These are phyloP conservation scores for Entomobrya multifasciata DNA, from an alignment of 2,888 invertebrate genomes.

Conservation along the genomic window DNA sequence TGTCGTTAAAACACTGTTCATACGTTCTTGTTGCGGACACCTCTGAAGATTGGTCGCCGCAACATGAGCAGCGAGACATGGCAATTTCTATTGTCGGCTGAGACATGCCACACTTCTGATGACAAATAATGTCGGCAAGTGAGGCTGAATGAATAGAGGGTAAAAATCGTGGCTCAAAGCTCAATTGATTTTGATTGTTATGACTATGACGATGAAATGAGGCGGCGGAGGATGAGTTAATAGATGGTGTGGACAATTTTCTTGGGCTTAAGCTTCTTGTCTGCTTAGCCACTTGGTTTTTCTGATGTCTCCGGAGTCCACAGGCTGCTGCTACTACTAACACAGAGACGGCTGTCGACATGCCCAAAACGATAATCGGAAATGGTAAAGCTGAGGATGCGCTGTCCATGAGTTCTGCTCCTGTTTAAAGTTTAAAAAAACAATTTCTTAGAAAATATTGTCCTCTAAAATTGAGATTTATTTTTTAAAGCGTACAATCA, in stretches of 20 bases:
- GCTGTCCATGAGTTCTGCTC: slow-evolving; percentile 76
- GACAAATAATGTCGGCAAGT: slow-evolving; percentile 68
- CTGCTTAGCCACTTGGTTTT: slow-evolving; percentile 73
- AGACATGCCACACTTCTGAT: slow-evolving; percentile 60
- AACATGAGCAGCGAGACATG: slow-evolving; percentile 78
- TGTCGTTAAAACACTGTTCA: slow-evolving; percentile 77
- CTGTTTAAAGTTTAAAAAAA: slow-evolving; percentile 51
- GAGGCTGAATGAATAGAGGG: slow-evolving; percentile 67
- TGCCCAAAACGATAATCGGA: slow-evolving; percentile 77
- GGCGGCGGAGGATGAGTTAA: slow-evolving; percentile 73
- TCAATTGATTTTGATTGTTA: slow-evolving; percentile 66
- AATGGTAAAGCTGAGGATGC: slow-evolving; percentile 74
- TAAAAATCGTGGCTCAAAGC: slow-evolving; percentile 62
- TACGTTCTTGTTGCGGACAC: slow-evolving; percentile 75
- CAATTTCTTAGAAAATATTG: no score
- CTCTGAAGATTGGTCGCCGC: slow-evolving; percentile 73
- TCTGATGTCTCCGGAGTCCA: slow-evolving; percentile 75
- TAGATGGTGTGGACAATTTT: slow-evolving; percentile 75
- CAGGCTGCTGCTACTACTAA: slow-evolving; percentile 78
- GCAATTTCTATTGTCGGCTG: slow-evolving; percentile 77
- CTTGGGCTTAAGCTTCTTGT: slow-evolving; percentile 71
- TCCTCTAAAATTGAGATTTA: no score
- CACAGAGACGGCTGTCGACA: slow-evolving; percentile 76
- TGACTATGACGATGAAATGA: slow-evolving; percentile 61
- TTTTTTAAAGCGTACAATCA: no score